Evolutionary conservation across 1,140 invertebrate species (phyloP).

Genomic region (Pseudobourletiella spinata): DNA sequence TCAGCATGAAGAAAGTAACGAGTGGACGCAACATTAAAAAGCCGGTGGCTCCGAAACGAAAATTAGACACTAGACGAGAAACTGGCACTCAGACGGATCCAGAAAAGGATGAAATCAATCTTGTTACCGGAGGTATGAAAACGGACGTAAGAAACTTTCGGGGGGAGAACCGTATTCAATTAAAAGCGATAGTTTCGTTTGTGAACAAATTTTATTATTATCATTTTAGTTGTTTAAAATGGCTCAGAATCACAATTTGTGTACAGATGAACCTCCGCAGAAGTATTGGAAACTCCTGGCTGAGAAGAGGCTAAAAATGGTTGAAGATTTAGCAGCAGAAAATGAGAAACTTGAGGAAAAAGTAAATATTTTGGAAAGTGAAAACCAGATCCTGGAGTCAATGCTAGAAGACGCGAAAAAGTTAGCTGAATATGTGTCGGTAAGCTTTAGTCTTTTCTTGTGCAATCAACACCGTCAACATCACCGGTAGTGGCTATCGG

Average conservation of each 20-base stretch:
- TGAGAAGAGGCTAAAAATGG: slow-evolving; percentile 11
- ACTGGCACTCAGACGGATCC: not conserved
- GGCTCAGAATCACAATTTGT: too few relatives aligned
- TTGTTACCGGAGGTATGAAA: slow-evolving; percentile 18
- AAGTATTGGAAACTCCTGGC: slow-evolving; percentile 18
- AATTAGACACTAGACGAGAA: not conserved
- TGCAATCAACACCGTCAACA: too few relatives aligned
- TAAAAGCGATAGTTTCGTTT: too few relatives aligned
- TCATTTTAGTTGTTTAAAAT: too few relatives aligned
- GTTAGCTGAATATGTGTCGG: not conserved
- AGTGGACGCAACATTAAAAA: too few relatives aligned
- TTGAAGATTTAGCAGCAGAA: slow-evolving; percentile 13
- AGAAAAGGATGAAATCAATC: slow-evolving; percentile 7
- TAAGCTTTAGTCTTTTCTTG: slow-evolving; percentile 2
- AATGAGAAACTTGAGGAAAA: slow-evolving; percentile 15
- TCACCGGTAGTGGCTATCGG: too few relatives aligned
- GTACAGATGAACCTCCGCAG: slow-evolving; percentile 9
- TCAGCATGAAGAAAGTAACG: too few relatives aligned
- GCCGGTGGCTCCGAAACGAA: not conserved
- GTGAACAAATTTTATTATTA: too few relatives aligned
- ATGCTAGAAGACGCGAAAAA: slow-evolving; percentile 10
- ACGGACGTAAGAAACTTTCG: too few relatives aligned
- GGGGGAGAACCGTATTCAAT: too few relatives aligned
- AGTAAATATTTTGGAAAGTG: slow-evolving; percentile 13
- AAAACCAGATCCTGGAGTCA: slow-evolving; percentile 12